Base-by-base conservation (phyloP, 2,113 vertebrate genomes). In the Ceuthmochares aereus region DNA sequence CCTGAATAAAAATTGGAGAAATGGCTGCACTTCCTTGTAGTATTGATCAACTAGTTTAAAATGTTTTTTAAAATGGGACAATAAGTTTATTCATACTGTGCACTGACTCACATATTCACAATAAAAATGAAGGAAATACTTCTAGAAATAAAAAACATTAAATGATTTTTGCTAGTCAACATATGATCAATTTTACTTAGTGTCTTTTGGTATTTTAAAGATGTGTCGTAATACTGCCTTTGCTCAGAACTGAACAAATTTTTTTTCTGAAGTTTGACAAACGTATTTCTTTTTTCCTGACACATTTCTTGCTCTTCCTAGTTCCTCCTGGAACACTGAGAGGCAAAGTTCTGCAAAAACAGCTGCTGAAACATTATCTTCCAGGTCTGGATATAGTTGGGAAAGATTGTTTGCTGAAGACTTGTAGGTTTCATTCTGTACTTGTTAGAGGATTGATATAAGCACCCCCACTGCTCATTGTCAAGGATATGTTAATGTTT, bases 1-100 rank as follows among this genome's bases (percentile, higher is more conserved):
- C n/a, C 99, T 99, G 88, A 66, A 89, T 27, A 93, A 77, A 81
- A 79, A 32, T 40, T 88, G 40, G 32, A 89, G 60, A 93, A 89
- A 80, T 3, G 63, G 55, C 42, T 76, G 6, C 10, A 21, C 13
- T 92, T 95, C 17, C 62, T 45, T 69, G 34, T 78, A 42, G 75
- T 69, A 73, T 26, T 21, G 19, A 59, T 70, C 56, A 76, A 51
- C 36, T 45, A 12, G 12, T 85, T 94, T 58, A 6, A 84, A 74
- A 60, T 5, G 13, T 30, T 63, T 40, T 73, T 14, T 7, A 76
- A 63, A 62, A 85, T 5, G 6, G 15, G 27, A 20, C 6, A 8
- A 74, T 66, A 74, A 43, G 20, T 80, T 87, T 6, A 29, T 40
- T 22, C 8, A 4, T 23, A 34, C 32, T 73, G 34, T 77, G 43